Percentiles rank a stretch among this genome's conserved stretches.
Evolutionary conservation across 2,797 vertebrate species (phyloP).

Genomic region (Phataginus tricuspis): DNA sequence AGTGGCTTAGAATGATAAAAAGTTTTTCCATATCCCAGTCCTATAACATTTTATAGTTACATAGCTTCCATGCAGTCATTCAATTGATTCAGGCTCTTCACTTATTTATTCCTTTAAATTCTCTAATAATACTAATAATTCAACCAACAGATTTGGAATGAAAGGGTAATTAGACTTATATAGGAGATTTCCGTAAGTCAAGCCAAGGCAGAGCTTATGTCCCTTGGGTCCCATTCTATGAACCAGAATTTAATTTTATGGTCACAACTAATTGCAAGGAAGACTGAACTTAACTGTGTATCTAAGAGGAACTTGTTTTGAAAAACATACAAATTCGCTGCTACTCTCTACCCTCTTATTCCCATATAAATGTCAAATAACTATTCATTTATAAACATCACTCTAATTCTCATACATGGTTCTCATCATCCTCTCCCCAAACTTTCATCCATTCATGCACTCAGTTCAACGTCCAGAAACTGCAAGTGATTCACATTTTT

Average conservation of each 20-base stretch:
- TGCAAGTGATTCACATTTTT: not conserved
- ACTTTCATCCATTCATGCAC: not conserved
- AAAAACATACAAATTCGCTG: not conserved
- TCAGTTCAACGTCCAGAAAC: not conserved
- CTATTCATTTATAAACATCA: not conserved
- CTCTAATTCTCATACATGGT: not conserved
- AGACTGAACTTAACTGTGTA: not conserved
- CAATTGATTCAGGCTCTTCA: not conserved
- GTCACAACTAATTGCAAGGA: not conserved
- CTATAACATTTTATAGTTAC: not conserved
- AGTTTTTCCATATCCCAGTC: not conserved
- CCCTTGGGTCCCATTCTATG: not conserved
- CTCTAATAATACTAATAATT: not conserved
- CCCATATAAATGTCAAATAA: not conserved
- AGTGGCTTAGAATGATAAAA: not conserved
- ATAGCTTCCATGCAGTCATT: not conserved
- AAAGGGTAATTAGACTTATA: not conserved
- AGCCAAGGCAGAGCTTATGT: not conserved
- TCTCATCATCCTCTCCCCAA: not conserved
- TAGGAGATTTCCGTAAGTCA: not conserved
- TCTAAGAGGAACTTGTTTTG: not conserved
- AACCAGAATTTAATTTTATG: not conserved
- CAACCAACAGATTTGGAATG: not conserved
- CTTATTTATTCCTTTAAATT: not conserved
- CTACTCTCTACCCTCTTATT: not conserved